Conservation (phyloP, 2,113 vertebrate species). For the Bambusicola thoracicus region DNA sequence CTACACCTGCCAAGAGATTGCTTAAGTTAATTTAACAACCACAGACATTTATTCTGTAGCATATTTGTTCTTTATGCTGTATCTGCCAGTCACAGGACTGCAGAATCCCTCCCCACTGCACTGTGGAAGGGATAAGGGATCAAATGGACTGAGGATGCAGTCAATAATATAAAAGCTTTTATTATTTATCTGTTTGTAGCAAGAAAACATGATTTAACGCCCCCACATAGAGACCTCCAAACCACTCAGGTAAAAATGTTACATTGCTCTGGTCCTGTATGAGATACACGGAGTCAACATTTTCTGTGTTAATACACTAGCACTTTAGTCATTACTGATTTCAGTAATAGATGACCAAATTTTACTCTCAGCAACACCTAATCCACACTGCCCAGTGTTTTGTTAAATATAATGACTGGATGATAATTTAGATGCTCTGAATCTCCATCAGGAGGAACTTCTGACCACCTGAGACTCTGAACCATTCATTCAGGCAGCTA, state of each 20-base stretch:
- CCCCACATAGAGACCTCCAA: slow-evolving; percentile 10
- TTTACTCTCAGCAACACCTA: neutral
- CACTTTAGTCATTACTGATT: neutral
- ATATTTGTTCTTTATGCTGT: neutral
- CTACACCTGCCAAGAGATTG: slow-evolving; percentile 29
- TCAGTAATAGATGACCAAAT: neutral
- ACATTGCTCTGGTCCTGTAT: slow-evolving; percentile 25
- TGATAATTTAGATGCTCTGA: neutral
- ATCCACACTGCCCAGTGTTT: neutral
- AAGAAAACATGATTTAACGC: slow-evolving; percentile 2
- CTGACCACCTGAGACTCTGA: neutral
- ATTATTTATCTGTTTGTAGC: neutral
- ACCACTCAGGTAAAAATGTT: slow-evolving; percentile 50
- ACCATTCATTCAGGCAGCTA: neutral
- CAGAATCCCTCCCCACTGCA: neutral
- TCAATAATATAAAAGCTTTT: neutral
- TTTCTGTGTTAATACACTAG: neutral
- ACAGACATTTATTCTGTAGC: neutral
- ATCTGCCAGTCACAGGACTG: neutral
- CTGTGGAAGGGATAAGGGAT: neutral
- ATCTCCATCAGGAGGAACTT: neutral
- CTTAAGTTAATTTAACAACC: neutral
- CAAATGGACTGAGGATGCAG: neutral
- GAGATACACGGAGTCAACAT: neutral
- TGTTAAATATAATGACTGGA: neutral